Evolutionary conservation across 2,797 vertebrate genomes (phyloP).

Genomic region (Poliocrania exsul): DNA sequence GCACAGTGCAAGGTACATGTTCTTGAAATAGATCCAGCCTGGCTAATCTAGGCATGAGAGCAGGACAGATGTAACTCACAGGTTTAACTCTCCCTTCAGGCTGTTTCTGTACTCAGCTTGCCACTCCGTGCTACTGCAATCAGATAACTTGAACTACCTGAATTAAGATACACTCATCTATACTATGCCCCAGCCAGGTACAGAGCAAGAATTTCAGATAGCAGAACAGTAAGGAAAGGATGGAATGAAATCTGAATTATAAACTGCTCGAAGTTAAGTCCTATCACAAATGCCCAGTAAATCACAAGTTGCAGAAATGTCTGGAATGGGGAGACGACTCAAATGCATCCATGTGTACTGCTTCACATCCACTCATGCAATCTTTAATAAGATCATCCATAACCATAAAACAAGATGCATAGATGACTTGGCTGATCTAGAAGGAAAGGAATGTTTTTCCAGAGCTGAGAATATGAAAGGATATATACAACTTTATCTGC

Average conservation of each 20-base stretch:
- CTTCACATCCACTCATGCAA: not conserved
- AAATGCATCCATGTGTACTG: not conserved
- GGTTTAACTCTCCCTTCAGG: not conserved
- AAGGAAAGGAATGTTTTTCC: constrained; percentile 16
- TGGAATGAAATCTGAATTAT: not conserved
- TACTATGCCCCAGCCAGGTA: not conserved
- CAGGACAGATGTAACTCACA: fast-evolving
- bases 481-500: not conserved
- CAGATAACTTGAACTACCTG: not conserved
- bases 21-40: not conserved
- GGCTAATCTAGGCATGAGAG: not conserved
- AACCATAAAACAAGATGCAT: not conserved
- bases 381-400: constrained; percentile 13
- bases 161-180: not conserved
- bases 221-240: not conserved
- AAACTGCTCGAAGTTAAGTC: not conserved
- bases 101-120: not conserved
- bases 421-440: not conserved
- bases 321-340: not conserved
- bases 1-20: not conserved
- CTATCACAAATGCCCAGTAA: not conserved
- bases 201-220: not conserved
- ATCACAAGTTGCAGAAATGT: not conserved
- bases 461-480: not conserved
- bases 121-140: not conserved